phyloP scores from a whole-genome alignment of 2,888 invertebrate genomes.

The Parochlus steinenii region DNA sequence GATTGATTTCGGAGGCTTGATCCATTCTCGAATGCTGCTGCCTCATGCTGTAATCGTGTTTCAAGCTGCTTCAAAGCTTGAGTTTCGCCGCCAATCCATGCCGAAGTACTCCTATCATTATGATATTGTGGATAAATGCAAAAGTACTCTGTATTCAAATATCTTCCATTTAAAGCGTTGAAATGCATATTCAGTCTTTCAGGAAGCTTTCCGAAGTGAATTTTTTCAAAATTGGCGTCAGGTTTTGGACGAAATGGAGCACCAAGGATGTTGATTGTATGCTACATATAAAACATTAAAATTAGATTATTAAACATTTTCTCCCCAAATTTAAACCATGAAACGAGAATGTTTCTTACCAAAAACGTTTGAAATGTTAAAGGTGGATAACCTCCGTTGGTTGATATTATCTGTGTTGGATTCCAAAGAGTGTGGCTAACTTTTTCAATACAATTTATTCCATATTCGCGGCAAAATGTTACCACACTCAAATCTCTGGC shows the following conservation, averaged over 20 bases:
- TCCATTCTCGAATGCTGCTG: slow-evolving; percentile 36
- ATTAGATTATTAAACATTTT: neutral
- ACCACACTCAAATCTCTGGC: slow-evolving; percentile 41
- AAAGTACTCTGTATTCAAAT: slow-evolving; percentile 40
- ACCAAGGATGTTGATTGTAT: slow-evolving; percentile 43
- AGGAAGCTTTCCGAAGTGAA: slow-evolving; percentile 33
- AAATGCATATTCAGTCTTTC: slow-evolving; percentile 32
- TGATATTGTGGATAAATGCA: slow-evolving; percentile 33
- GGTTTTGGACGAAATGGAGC: slow-evolving; percentile 37
- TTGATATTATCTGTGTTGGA: slow-evolving; percentile 42
- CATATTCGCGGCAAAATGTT: slow-evolving; percentile 35
- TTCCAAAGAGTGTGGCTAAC: slow-evolving; percentile 60
- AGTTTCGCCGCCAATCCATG: slow-evolving; percentile 50
- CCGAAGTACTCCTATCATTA: slow-evolving; percentile 24
- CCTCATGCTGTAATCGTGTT: slow-evolving; percentile 38
- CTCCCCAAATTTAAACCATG: slow-evolving; percentile 1
- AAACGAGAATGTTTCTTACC: slow-evolving; percentile 26
- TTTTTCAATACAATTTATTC: slow-evolving; percentile 39
- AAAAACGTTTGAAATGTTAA: slow-evolving; percentile 54
- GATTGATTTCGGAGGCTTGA: slow-evolving; percentile 52
- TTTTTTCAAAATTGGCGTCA: slow-evolving; percentile 30
- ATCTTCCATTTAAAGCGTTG: slow-evolving; percentile 33
- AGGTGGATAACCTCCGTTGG: slow-evolving; percentile 54
- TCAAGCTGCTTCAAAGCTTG: slow-evolving; percentile 39
- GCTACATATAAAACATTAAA: slow-evolving; percentile 27